Evolutionary conservation across 2,888 invertebrate species (phyloP), one percentile per base, ranked within the genome.

Genomic region (Meliscaeva auricollis): DNA sequence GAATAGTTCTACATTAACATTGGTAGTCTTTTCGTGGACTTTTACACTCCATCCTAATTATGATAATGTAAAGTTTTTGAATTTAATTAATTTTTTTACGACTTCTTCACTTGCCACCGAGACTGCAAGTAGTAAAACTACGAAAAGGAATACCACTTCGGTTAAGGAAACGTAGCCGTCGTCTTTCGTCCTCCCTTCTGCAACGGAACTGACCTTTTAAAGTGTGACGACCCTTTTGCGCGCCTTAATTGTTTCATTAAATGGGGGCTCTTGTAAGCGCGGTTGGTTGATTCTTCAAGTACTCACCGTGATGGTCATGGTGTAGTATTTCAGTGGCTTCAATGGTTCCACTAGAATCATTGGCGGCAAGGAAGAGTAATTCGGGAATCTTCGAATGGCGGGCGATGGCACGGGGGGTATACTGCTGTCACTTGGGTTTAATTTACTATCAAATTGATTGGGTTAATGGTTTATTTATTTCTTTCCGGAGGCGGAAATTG

Each of bases 401-500:
- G 48, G 9, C 46, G 32, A 32, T 76, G 72, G 75, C 69, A n/a
- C n/a, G n/a, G n/a, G n/a, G n/a, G n/a, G n/a, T n/a, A 68, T 66
- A 50, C 70, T 58, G n/a, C 74, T 84, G 84, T 84, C 84, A 84
- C 80, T 79, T 75, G 66, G 84, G 75, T 80, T 84, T 84, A 84
- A 84, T 84, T 84, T 84, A 84, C 76, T 75, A 80, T 84, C 84
- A 84, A 84, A 80, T 84, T 84, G 84, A 84, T 84, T 84, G 84
- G 84, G 75, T 84, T 84, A 84, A 84, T 84, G 84, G 79, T 84
- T 84, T 84, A 84, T 84, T 84, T 84, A 84, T 84, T 79, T 54
- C 58, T 75, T 84, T 80, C 80, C 80, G 84, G 80, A 84, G 84
- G 84, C 80, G 84, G 84, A 84, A 84, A 80, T 84, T 74, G 79